A percentile compares a stretch with the other conserved stretches of the same genome.
These are phyloP conservation scores for Seira ritae DNA, from an alignment of 2,888 invertebrate genomes.

Conservation along the genomic window DNA sequence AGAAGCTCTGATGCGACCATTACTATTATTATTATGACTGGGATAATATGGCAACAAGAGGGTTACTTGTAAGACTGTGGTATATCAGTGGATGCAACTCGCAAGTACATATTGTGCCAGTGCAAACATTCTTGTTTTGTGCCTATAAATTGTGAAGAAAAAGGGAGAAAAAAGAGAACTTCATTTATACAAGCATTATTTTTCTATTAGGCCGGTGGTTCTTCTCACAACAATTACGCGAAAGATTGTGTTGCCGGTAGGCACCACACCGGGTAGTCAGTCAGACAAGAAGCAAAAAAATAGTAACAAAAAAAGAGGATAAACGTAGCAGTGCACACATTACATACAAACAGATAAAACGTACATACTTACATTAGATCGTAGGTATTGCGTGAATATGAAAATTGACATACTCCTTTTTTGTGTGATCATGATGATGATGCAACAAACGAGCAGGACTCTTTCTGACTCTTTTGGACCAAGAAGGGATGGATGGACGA, in stretches of 20 bases:
- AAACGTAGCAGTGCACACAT: not conserved
- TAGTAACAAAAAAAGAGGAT: not conserved
- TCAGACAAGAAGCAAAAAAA: constrained; percentile 29
- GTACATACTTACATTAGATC: not conserved
- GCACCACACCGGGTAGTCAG: constrained; percentile 64
- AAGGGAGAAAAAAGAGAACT: constrained; percentile 24
- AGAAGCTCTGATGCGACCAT: constrained; percentile 36
- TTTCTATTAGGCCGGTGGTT: constrained; percentile 59
- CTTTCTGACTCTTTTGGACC: not conserved
- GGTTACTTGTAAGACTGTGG: constrained; percentile 5
- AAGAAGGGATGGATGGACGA: constrained; percentile 24
- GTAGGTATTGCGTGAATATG: constrained; percentile 42
- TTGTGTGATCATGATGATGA: constrained; percentile 33
- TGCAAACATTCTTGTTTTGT: not conserved
- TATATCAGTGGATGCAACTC: not conserved
- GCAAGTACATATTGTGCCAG: not conserved
- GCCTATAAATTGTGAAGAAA: constrained; percentile 13
- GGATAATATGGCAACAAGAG: constrained; percentile 45
- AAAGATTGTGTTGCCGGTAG: constrained; percentile 60
- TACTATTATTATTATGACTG: constrained; percentile 53
- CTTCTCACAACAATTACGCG: constrained; percentile 57
- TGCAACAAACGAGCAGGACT: constrained; percentile 43
- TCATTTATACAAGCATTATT: constrained; percentile 35
- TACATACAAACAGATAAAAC: constrained; percentile 8
- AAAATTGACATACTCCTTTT: constrained; percentile 38